Conservation (phyloP, 2,888 invertebrate species). For the Hecatera dysodea region DNA sequence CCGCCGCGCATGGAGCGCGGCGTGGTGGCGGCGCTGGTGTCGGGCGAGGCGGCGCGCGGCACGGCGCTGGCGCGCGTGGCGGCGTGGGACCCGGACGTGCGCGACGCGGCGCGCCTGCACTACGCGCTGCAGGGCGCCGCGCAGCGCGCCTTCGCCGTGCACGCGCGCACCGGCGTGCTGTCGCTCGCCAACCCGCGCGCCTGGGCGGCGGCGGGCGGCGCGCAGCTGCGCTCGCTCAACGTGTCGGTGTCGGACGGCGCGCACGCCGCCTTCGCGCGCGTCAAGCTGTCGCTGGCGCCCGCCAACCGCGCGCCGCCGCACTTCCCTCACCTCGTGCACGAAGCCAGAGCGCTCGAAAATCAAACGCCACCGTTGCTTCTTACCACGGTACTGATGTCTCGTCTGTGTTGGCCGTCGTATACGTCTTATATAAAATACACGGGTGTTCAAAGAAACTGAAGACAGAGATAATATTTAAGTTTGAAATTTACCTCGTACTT, state of each 20-base stretch:
- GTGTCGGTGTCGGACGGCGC: constrained; percentile 99
- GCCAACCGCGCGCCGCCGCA: constrained; percentile 95
- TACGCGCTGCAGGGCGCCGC: constrained; percentile 93
- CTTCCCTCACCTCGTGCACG: constrained; percentile 94
- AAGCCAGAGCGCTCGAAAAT: constrained; percentile 96
- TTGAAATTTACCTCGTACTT: too few species aligned
- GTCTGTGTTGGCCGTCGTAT: too few species aligned
- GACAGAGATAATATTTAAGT: too few species aligned
- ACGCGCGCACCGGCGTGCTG: constrained; percentile 81
- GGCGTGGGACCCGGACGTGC: constrained; percentile 96
- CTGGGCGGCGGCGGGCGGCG: constrained; percentile 90
- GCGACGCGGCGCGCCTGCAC: constrained; percentile 93
- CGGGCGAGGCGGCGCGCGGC: constrained; percentile 95
- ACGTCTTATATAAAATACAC: too few species aligned
- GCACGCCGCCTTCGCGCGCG: constrained; percentile 96
- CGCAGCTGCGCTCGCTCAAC: constrained; percentile 93
- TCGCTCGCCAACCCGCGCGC: constrained; percentile 80
- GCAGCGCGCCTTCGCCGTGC: constrained; percentile 75
- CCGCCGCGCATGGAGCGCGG: constrained; percentile 96
- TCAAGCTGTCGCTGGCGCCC: constrained; percentile 94
- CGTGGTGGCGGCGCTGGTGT: constrained; percentile 94
- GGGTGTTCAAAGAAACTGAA: too few species aligned
- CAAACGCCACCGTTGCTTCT: constrained; percentile 94
- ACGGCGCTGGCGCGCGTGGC: constrained; percentile 97
- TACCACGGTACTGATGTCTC: constrained; percentile 88